phyloP scores from a whole-genome alignment of 2,888 invertebrate genomes.

The Ephialtes manifestator region DNA sequence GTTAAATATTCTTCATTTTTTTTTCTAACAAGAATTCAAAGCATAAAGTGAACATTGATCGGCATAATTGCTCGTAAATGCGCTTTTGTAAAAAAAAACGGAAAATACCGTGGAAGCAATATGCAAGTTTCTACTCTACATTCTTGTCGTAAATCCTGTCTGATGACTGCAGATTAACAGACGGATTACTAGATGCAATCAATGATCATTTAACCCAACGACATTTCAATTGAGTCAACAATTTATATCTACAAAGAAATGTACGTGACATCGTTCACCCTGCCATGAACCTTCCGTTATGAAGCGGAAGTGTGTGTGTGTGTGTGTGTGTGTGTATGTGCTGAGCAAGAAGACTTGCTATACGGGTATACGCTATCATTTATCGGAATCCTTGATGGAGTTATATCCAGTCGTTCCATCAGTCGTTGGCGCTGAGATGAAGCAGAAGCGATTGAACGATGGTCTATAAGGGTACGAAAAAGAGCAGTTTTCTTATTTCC shows the following conservation, averaged over 20 bases:
- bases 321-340: neutral
- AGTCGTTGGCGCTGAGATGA: slow-evolving; percentile 19
- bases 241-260: neutral
- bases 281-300: slow-evolving; percentile 1
- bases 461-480: slow-evolving; percentile 8
- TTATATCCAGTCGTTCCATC: slow-evolving; percentile 45
- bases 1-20: too few relatives aligned
- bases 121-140: too few relatives aligned
- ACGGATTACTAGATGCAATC: neutral
- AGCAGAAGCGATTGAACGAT: slow-evolving; percentile 24
- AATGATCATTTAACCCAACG: neutral
- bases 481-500: slow-evolving; percentile 3
- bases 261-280: neutral
- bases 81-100: too few relatives aligned
- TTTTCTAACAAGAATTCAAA: too few relatives aligned
- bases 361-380: slow-evolving; percentile 30
- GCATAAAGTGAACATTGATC: too few relatives aligned
- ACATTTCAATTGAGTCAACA: slow-evolving; percentile 11
- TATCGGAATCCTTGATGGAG: slow-evolving; percentile 43
- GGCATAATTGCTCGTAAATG: too few relatives aligned
- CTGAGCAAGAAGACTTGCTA: neutral
- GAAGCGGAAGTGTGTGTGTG: neutral
- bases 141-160: neutral
- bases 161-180: neutral
- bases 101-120: too few relatives aligned